Percentiles rank a stretch among this genome's conserved stretches.
phyloP scores from a whole-genome alignment of 2,888 invertebrate genomes.

The Lochmaea capreae region DNA sequence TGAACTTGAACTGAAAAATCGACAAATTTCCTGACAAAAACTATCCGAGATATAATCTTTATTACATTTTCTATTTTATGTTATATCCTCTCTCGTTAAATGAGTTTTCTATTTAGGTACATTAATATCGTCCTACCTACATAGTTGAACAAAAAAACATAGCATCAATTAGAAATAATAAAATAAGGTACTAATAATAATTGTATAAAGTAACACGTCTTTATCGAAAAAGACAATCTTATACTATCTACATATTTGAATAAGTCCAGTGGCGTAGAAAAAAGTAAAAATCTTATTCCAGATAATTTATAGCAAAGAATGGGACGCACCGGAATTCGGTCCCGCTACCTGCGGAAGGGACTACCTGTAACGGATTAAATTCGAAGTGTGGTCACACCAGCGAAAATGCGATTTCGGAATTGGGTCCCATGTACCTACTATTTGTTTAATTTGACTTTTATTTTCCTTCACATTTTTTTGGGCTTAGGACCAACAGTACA shows the following conservation, averaged over 20 bases:
- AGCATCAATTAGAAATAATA: slow-evolving; percentile 31
- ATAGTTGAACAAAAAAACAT: slow-evolving; percentile 17
- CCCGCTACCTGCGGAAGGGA: too few species aligned
- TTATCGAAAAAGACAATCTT: slow-evolving; percentile 32
- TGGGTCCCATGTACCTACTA: too few species aligned
- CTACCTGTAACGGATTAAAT: too few species aligned
- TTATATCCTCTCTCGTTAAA: neutral
- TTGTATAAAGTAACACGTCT: slow-evolving; percentile 28
- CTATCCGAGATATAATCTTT: neutral
- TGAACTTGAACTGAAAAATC: too few species aligned
- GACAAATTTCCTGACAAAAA: neutral
- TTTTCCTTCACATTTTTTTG: too few species aligned
- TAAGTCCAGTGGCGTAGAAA: neutral
- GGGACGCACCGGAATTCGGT: too few species aligned
- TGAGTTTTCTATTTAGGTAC: slow-evolving; percentile 22
- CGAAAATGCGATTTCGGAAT: too few species aligned
- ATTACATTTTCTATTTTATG: neutral
- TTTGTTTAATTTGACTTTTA: too few species aligned
- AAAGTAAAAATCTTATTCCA: neutral
- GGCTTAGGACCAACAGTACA: too few species aligned
- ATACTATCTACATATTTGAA: neutral
- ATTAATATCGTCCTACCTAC: slow-evolving; percentile 23
- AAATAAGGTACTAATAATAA: slow-evolving; percentile 39
- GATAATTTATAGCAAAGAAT: too few species aligned
- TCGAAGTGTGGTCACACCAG: too few species aligned